Evolutionary conservation across 2,113 vertebrate genomes (phyloP).

Genomic region (Columba livia): DNA sequence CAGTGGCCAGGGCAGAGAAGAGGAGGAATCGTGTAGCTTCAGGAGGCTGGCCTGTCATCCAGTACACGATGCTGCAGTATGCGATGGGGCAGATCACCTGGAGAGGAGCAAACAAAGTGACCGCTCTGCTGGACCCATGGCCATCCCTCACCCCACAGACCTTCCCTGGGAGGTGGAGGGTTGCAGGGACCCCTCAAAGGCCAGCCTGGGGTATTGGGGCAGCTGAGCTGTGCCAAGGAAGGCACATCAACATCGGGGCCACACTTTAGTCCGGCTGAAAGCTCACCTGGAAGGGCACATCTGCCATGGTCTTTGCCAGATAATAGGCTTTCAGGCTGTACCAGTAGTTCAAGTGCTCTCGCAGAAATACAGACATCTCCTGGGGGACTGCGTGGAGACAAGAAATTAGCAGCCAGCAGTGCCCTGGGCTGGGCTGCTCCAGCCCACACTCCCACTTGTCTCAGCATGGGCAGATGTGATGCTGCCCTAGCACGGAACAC

Average conservation of each 20-base stretch:
- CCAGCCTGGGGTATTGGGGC: fast-evolving
- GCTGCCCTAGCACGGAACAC: not conserved
- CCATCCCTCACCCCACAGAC: not conserved
- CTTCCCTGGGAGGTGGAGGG: not conserved
- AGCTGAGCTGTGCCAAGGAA: not conserved
- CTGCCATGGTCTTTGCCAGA: slow-evolving; percentile 96
- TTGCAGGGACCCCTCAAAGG: not conserved
- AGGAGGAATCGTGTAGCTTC: slow-evolving; percentile 91
- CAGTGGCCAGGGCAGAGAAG: slow-evolving; percentile 91
- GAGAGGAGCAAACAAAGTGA: not conserved
- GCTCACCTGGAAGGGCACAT: slow-evolving; percentile 95
- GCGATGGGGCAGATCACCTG: slow-evolving; percentile 93
- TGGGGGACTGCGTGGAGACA: slow-evolving; percentile 83
- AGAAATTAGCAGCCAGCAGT: not conserved
- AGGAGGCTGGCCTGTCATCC: slow-evolving; percentile 97
- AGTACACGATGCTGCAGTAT: slow-evolving; percentile 98
- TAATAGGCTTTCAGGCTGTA: slow-evolving; percentile 98
- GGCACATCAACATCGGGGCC: fast-evolving
- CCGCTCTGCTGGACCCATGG: fast-evolving
- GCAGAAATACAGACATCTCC: slow-evolving; percentile 94
- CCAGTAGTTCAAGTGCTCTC: slow-evolving; percentile 98
- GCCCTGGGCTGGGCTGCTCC: not conserved
- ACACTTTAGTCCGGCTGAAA: fast-evolving
- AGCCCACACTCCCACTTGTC: fast-evolving
- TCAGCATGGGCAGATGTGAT: not conserved